Evolutionary conservation across 2,113 vertebrate genomes (phyloP).

Genomic region (Marmota flaviventris): DNA sequence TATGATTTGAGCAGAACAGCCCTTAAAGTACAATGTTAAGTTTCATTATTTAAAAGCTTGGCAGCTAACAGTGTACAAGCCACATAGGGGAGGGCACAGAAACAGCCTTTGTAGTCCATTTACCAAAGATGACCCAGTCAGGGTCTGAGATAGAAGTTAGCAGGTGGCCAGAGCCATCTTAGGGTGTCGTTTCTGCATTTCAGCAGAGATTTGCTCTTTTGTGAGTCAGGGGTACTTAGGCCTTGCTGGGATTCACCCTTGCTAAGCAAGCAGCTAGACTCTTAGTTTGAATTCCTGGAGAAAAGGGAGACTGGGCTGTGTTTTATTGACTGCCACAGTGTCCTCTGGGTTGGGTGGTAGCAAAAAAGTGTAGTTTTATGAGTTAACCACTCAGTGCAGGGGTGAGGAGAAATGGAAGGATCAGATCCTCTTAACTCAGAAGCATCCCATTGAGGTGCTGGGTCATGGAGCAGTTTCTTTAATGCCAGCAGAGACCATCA

Average conservation of each 20-base stretch:
- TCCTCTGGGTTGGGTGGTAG: neutral
- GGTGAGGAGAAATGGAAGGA: neutral
- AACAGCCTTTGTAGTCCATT: neutral
- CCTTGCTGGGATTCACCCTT: neutral
- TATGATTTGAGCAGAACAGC: neutral
- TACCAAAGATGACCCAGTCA: neutral
- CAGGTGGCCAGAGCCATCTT: neutral
- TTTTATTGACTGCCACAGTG: neutral
- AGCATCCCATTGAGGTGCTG: neutral
- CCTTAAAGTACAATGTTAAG: neutral
- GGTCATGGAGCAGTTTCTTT: neutral
- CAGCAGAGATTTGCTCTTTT: neutral
- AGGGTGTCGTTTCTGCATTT: too few species aligned
- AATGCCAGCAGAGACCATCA: neutral
- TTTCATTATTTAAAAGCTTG: neutral
- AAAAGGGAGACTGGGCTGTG: neutral
- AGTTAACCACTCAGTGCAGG: neutral
- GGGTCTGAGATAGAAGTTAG: neutral
- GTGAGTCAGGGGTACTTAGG: neutral
- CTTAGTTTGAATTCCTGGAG: neutral
- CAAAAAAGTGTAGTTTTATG: neutral
- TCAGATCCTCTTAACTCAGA: neutral
- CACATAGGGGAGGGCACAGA: neutral
- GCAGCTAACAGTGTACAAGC: neutral
- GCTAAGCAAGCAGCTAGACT: neutral